phyloP scores from a whole-genome alignment of 2,797 vertebrate genomes.

The Nannoperca australis region DNA sequence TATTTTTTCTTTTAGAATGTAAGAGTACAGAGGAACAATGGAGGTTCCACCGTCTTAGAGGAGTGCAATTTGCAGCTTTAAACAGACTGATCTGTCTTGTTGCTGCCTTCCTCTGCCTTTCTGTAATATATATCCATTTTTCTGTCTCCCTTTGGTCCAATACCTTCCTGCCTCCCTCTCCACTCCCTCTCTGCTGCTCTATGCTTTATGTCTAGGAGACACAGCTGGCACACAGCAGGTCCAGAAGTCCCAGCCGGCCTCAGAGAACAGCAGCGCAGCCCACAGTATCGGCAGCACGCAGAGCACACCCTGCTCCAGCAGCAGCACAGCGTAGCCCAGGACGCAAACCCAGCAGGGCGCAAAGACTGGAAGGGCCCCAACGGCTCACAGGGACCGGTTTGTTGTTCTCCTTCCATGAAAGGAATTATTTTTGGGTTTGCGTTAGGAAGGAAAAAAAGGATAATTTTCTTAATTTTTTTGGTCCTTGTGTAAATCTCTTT shows the following conservation, averaged over 20 bases:
- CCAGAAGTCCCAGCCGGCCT: conserved; percentile 88
- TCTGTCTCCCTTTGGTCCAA: conserved; percentile 8
- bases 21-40: conserved; percentile 9
- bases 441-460: conserved; percentile 40
- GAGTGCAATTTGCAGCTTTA: conserved; percentile 28
- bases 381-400: conserved; percentile 58
- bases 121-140: conserved; percentile 19
- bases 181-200: conserved; percentile 16
- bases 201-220: conserved; percentile 83
- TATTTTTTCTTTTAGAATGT: neutral
- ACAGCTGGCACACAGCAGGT: conserved; percentile 85
- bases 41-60: neutral
- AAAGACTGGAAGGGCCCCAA: conserved; percentile 37
- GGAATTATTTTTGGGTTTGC: conserved; percentile 51
- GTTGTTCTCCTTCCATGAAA: conserved; percentile 64
- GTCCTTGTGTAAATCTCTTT: conserved; percentile 27
- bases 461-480: conserved; percentile 21
- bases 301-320: conserved; percentile 97
- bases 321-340: conserved; percentile 90
- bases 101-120: conserved; percentile 3
- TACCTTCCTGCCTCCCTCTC: neutral
- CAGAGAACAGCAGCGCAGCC: conserved; percentile 95
- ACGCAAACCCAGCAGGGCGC: neutral
- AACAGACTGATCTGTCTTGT: conserved; percentile 19
- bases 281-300: conserved; percentile 97